Conservation (phyloP, 2,888 invertebrate species). For the Caenorhabditis afra region DNA sequence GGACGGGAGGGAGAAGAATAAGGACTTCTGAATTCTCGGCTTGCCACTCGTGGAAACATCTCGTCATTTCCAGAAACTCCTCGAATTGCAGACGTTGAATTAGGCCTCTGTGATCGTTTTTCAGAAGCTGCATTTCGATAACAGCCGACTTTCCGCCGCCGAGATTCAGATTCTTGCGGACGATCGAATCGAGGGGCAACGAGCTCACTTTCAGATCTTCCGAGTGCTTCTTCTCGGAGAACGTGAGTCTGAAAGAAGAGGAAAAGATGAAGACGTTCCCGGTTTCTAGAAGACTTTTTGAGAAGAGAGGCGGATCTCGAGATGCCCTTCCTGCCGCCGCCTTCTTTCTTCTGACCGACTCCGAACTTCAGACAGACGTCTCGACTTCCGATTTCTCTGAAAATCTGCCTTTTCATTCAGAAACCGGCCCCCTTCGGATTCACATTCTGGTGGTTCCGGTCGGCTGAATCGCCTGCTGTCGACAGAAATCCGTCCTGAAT, state of each 20-base stretch:
- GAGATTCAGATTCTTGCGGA: constrained; percentile 43
- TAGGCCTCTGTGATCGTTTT: constrained; percentile 39
- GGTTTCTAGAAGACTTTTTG: constrained; percentile 30
- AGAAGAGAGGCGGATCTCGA: constrained; percentile 43
- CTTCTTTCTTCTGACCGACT: constrained; percentile 29
- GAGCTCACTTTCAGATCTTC: constrained; percentile 42
- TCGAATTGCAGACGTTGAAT: constrained; percentile 55
- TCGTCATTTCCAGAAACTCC: constrained; percentile 57
- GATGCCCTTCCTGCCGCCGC: constrained; percentile 15
- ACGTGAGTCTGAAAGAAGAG: constrained; percentile 13
- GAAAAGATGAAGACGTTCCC: not conserved
- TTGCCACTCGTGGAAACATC: constrained; percentile 59
- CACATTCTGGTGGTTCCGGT: constrained; percentile 37
- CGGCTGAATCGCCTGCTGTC: constrained; percentile 25
- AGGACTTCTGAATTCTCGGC: constrained; percentile 30
- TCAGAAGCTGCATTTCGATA: constrained; percentile 52
- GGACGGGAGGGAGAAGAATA: no score
- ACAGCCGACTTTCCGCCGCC: constrained; percentile 31
- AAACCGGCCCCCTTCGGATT: not conserved
- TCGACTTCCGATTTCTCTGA: constrained; percentile 39
- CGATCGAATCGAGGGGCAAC: constrained; percentile 35
- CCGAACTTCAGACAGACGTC: constrained; percentile 39
- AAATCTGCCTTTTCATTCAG: no score
- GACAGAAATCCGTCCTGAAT: constrained; percentile 36
- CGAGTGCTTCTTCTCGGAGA: constrained; percentile 42